Percentiles rank a stretch among this genome's conserved stretches.
Evolutionary conservation across 2,888 invertebrate genomes (phyloP).

Genomic region (Cantharis lateralis): DNA sequence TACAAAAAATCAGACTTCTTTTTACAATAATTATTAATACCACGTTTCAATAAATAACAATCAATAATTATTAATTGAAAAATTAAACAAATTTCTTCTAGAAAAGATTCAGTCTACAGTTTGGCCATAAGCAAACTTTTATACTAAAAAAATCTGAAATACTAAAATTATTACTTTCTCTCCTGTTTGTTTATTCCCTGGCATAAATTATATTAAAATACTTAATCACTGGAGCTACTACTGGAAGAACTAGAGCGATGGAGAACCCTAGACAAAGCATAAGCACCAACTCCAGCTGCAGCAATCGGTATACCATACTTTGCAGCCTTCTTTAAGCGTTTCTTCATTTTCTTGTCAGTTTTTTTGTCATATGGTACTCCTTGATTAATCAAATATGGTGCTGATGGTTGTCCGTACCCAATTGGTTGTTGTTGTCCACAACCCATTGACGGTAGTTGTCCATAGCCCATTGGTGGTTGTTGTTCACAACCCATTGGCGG

Average conservation of each 20-base stretch:
- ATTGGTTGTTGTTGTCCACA: neutral
- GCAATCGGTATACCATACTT: constrained; percentile 56
- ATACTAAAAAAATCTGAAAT: neutral
- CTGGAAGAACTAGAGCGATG: constrained; percentile 23
- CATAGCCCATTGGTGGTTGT: too few relatives aligned
- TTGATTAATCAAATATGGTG: neutral
- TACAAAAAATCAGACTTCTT: neutral
- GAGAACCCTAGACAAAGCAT: constrained; percentile 61
- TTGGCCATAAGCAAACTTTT: neutral
- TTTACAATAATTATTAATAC: neutral
- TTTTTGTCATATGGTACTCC: neutral
- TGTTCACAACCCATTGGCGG: constrained; percentile 10
- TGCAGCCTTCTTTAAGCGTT: constrained; percentile 50
- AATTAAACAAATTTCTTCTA: neutral
- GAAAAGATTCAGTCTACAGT: neutral
- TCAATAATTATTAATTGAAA: neutral
- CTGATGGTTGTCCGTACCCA: neutral
- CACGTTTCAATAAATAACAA: neutral
- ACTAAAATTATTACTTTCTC: neutral
- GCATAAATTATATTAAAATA: neutral
- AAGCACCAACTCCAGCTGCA: constrained; percentile 60
- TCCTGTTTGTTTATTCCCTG: neutral
- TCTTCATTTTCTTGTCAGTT: constrained; percentile 33
- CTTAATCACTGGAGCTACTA: constrained; percentile 29
- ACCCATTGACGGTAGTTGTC: neutral